Evolutionary conservation across 2,888 invertebrate species (phyloP).

Genomic region (Dynastes tityus): DNA sequence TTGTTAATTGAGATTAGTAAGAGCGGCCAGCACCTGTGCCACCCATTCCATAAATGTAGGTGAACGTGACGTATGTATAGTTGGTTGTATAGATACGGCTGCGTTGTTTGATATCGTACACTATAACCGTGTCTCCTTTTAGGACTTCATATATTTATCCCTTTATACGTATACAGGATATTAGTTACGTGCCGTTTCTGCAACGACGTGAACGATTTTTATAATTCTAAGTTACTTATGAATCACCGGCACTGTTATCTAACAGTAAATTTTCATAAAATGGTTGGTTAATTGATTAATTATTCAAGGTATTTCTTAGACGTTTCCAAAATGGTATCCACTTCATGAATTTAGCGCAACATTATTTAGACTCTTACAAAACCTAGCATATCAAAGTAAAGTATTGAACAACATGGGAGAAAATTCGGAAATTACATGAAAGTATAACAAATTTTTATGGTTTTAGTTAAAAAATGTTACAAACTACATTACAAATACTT

Average conservation of each 20-base stretch:
- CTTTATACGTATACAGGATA: conserved; percentile 9
- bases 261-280: conserved; percentile 20
- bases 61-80: conserved; percentile 59
- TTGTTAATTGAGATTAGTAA: conserved; percentile 61
- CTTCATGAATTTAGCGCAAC: not conserved
- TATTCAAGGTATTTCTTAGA: conserved; percentile 21
- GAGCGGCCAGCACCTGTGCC: conserved; percentile 57
- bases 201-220: conserved; percentile 15
- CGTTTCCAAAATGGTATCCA: not conserved
- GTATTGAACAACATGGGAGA: too few species aligned
- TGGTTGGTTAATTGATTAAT: conserved; percentile 6
- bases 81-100: conserved; percentile 15
- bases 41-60: conserved; percentile 59
- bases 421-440: too few species aligned
- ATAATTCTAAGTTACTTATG: conserved; percentile 15
- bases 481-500: too few species aligned
- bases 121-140: not conserved
- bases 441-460: too few species aligned
- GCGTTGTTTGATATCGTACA: not conserved
- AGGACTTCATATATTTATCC: conserved; percentile 6
- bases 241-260: conserved; percentile 23
- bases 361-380: not conserved
- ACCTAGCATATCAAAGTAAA: too few species aligned
- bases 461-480: too few species aligned
- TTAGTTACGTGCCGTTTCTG: conserved; percentile 1